Conservation (phyloP, 2,113 vertebrate genomes). For the Casuarius casuarius region DNA sequence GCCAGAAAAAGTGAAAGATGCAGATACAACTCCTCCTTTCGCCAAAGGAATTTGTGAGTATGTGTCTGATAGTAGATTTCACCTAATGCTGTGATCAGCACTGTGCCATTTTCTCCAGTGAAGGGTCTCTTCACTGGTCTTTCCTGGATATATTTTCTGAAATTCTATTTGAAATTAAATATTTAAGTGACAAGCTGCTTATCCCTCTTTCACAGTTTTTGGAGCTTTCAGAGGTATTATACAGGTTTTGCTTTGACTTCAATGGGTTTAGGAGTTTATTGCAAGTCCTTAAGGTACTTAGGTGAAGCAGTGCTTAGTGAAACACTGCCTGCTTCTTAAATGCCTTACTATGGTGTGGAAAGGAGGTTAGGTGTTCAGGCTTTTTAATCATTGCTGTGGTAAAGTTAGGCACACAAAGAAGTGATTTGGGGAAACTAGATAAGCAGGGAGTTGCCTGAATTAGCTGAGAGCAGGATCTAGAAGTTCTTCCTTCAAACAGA, state of each 20-base stretch:
- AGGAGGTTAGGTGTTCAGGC: neutral
- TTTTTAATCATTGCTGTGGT: neutral
- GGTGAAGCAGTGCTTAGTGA: neutral
- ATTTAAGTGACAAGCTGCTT: neutral
- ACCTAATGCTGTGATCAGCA: neutral
- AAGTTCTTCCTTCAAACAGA: neutral
- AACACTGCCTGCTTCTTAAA: neutral
- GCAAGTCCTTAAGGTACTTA: neutral
- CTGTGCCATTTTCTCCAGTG: neutral
- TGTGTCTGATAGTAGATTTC: neutral
- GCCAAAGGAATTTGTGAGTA: rapidly evolving
- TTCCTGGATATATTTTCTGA: neutral
- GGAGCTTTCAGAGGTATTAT: neutral
- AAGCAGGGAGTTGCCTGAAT: neutral
- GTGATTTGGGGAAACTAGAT: neutral
- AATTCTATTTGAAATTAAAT: neutral
- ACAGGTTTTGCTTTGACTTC: neutral
- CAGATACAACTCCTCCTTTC: neutral
- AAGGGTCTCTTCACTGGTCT: neutral
- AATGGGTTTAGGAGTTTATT: neutral
- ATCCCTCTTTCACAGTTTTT: neutral
- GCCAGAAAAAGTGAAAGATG: neutral
- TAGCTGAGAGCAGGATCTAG: neutral
- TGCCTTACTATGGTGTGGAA: neutral
- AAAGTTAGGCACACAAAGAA: neutral